Evolutionary conservation across 2,797 vertebrate genomes (phyloP), one percentile per base, ranked within the genome.

Genomic region (Meriones psammophilus): DNA sequence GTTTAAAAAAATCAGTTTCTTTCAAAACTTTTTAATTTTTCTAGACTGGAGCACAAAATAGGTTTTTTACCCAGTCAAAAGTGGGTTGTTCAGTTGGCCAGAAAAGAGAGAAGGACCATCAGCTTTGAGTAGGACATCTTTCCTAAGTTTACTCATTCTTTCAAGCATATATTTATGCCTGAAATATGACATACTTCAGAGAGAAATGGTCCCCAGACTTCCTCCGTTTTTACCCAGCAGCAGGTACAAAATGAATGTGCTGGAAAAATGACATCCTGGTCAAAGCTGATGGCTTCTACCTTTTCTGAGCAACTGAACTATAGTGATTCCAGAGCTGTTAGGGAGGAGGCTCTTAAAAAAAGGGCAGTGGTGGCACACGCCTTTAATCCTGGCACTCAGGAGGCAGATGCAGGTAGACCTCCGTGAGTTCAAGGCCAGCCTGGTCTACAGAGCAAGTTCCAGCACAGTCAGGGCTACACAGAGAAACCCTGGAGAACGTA

Each of bases 61-160:
- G 36, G 9, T 79, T 92, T 93, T 56, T 42, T 33, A 76, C 71
- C 54, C 64, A 54, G 42, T 54, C 66, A 74, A 88, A 89, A 96
- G 28, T 46, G 76, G 88, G 68, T 28, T 13, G 30, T 28, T 50
- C 50, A 50, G 50, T 50, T 50, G 10, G 10, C 50, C 50, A 50
- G 50, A 50, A 50, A 50, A 50, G 50, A 50, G 50, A 50, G 50
- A 50, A 50, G 50, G 8, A 8, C 50, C 50, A 50, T 50, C 50
- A 50, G 50, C 50, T 10, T 50, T 50, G 50, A 50, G 50, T 50
- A 50, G 50, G 50, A 50, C 8, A 50, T 50, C 50, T 50, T 50
- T 50, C 50, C 50, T 50, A 50, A 50, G 50, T 50, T 50, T 50
- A 50, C 50, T 50, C 50, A 50, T 50, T 50, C 50, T 50, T 50